Conservation (phyloP, 2,113 vertebrate species). For the Athene cunicularia region DNA sequence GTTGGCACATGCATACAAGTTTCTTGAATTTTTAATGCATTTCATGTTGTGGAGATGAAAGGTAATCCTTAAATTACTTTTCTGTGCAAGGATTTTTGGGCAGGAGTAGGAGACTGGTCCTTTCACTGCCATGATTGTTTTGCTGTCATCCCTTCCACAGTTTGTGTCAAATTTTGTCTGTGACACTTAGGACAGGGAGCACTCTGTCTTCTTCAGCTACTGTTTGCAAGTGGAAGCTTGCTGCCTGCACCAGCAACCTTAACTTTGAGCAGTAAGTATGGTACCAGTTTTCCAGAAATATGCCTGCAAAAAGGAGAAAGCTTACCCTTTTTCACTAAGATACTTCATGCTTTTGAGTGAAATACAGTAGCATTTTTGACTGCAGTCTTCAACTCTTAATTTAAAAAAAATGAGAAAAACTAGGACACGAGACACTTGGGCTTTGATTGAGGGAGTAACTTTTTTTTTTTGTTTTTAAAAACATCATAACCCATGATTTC, state of each 20-base stretch:
- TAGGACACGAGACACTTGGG: not conserved
- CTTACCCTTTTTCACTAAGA: not conserved
- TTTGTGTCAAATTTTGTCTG: not conserved
- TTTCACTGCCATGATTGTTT: not conserved
- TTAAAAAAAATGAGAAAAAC: not conserved
- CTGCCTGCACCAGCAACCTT: not conserved
- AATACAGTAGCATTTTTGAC: not conserved
- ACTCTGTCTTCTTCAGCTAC: not conserved
- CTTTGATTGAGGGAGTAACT: not conserved
- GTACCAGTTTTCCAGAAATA: not conserved
- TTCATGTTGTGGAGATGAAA: not conserved
- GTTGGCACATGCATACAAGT: not conserved
- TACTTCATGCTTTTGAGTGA: not conserved
- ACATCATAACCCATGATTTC: conserved; percentile 9
- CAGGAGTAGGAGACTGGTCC: not conserved
- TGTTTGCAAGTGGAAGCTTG: not conserved
- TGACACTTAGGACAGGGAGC: not conserved
- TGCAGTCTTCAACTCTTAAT: not conserved
- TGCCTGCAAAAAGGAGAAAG: not conserved
- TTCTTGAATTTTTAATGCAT: not conserved
- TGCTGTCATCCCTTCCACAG: not conserved
- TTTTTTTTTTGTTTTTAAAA: not conserved
- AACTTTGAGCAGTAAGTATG: not conserved
- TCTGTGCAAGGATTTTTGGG: not conserved
- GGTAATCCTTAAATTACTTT: not conserved